Conservation (phyloP, 2,113 vertebrate species). For the Mus spicilegus region DNA sequence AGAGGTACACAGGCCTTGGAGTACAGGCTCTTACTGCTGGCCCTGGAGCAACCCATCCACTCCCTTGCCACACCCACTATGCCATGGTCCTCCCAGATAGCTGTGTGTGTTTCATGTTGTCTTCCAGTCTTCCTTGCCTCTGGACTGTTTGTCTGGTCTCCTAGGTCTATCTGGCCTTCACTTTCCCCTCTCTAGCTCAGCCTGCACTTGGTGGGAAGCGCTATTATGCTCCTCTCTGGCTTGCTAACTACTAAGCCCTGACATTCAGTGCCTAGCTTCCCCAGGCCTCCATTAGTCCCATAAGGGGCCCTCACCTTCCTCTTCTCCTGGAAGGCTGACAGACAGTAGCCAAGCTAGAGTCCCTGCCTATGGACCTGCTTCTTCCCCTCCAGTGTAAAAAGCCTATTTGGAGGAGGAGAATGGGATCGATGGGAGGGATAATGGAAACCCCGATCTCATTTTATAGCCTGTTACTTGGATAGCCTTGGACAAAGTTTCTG, state of each 20-base stretch:
- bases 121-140: not conserved
- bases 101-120: not conserved
- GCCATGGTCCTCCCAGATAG: not conserved
- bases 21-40: not conserved
- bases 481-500: not conserved
- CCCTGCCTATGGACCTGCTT: not conserved
- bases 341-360: not conserved
- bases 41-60: rapidly evolving
- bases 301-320: not conserved
- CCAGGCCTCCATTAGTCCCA: not conserved
- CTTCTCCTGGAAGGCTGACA: not conserved
- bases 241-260: not conserved
- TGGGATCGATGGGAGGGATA: not conserved
- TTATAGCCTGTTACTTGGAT: not conserved
- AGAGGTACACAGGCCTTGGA: not conserved
- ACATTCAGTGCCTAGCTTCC: not conserved
- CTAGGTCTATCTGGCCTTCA: not conserved
- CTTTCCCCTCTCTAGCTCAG: not conserved
- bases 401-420: not conserved
- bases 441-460: not conserved
- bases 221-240: too few species aligned
- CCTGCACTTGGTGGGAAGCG: not conserved
- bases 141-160: not conserved
- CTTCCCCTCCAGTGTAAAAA: not conserved
- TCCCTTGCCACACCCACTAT: not conserved